These are phyloP conservation scores for Eretmochelys imbricata DNA, from an alignment of 2,113 vertebrate species.

Conservation along the genomic window DNA sequence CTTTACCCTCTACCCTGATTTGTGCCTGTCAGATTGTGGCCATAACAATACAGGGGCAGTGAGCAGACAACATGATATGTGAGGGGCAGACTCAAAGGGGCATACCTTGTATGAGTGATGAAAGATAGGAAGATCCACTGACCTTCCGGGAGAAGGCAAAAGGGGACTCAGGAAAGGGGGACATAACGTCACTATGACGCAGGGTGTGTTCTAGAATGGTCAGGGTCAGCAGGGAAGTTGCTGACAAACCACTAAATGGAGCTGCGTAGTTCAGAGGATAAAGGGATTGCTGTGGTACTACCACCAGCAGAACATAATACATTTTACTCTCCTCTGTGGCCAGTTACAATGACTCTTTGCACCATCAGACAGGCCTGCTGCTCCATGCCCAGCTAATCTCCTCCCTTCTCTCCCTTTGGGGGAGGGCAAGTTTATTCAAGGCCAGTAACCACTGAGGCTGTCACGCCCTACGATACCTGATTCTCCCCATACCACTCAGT, in stretches of 20 bases:
- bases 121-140: background rate
- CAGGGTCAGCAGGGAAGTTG: background rate
- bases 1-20: background rate
- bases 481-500: background rate
- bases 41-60: conserved; percentile 3
- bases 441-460: background rate
- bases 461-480: background rate
- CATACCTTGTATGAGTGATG: conserved; percentile 7
- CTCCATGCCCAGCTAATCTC: background rate
- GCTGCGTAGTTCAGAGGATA: background rate
- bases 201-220: background rate
- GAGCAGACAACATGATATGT: background rate
- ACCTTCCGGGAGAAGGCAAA: conserved; percentile 13
- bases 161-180: background rate
- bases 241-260: background rate
- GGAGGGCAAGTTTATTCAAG: background rate
- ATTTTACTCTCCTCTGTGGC: background rate
- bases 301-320: background rate
- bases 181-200: background rate
- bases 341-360: background rate
- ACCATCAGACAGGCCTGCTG: background rate
- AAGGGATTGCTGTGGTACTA: background rate
- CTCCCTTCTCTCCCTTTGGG: background rate
- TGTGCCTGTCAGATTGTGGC: background rate
- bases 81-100: conserved; percentile 2